A percentile compares a stretch with the other conserved stretches of the same genome.
These are phyloP conservation scores for Pseudopodoces humilis DNA, from an alignment of 2,113 vertebrate genomes.

Conservation along the genomic window DNA sequence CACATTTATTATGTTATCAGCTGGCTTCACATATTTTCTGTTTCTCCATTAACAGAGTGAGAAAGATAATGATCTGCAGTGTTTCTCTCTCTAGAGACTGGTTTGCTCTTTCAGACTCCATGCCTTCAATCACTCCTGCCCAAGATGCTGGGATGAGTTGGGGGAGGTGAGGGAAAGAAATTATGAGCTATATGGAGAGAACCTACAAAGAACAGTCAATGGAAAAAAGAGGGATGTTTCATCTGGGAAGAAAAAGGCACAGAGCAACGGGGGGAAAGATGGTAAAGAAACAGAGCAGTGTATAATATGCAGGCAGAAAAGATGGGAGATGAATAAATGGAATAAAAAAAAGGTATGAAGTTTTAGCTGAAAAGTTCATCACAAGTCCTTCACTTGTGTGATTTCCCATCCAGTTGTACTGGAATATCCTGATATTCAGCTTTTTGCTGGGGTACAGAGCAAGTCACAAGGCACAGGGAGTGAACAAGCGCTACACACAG, in stretches of 20 bases:
- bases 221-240: slow-evolving; percentile 20
- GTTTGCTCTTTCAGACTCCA: slow-evolving; percentile 23
- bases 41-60: slow-evolving; percentile 1
- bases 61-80: background rate
- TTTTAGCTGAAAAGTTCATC: slow-evolving; percentile 5
- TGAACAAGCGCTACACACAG: background rate
- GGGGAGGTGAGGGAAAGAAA: background rate
- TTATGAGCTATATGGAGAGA: background rate
- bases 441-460: background rate
- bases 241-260: slow-evolving; percentile 5
- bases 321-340: background rate
- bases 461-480: background rate
- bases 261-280: background rate
- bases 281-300: background rate
- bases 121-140: slow-evolving; percentile 2
- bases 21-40: background rate
- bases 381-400: background rate
- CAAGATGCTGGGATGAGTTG: background rate
- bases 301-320: background rate
- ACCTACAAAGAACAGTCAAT: background rate
- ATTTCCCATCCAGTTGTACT: background rate
- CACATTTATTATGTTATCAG: background rate
- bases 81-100: background rate
- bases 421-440: background rate
- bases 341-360: background rate